Evolutionary conservation across 2,797 vertebrate species (phyloP).

Genomic region (Tragelaphus eurycerus): DNA sequence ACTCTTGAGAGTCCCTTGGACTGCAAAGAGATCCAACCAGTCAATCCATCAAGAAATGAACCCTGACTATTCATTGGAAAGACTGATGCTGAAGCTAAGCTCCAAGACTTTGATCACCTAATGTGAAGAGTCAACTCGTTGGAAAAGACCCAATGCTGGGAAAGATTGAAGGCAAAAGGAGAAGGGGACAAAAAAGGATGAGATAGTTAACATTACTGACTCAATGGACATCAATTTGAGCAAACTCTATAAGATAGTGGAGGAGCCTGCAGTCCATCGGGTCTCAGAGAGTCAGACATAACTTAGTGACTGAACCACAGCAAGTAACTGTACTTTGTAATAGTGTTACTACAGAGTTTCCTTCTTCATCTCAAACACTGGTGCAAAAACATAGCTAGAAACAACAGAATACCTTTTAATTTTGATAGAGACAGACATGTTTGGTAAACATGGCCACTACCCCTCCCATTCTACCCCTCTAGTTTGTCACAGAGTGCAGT

Average conservation of each 20-base stretch:
- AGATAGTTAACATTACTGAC: neutral
- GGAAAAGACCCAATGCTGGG: neutral
- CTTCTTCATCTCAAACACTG: neutral
- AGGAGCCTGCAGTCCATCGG: fast-evolving
- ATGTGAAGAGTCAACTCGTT: neutral
- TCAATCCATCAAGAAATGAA: neutral
- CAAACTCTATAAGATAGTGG: neutral
- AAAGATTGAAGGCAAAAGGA: neutral
- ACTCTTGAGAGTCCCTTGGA: neutral
- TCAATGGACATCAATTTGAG: neutral
- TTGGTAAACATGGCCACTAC: neutral
- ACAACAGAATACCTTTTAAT: neutral
- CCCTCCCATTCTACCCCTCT: neutral
- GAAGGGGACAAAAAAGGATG: neutral
- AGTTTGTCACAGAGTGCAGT: neutral
- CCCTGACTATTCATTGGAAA: neutral
- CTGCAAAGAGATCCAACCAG: neutral
- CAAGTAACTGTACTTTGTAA: neutral
- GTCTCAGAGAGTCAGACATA: neutral
- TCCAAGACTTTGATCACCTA: neutral
- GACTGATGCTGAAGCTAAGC: neutral
- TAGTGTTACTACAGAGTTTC: neutral
- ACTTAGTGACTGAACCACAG: neutral
- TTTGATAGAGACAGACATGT: neutral
- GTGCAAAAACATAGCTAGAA: neutral